Evolutionary conservation across 2,888 invertebrate genomes (phyloP).

Genomic region (Sipha maydis): DNA sequence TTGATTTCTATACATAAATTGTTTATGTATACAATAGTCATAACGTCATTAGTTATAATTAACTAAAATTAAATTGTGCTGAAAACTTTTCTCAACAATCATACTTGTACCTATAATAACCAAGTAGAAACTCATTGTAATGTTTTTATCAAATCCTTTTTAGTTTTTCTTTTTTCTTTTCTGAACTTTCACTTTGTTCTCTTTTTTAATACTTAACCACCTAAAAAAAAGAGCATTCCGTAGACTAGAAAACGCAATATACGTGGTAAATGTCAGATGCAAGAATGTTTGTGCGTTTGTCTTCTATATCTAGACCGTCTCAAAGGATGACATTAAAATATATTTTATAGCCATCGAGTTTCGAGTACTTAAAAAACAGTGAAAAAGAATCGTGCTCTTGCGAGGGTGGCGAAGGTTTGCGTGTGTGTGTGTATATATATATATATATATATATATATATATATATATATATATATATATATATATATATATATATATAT

Average conservation of each 20-base stretch:
- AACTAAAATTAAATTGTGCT: background rate
- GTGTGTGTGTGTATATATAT: too few species aligned
- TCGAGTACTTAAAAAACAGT: background rate
- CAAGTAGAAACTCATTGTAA: background rate
- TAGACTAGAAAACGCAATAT: conserved; percentile 1
- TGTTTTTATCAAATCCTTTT: background rate
- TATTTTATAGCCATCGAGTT: conserved; percentile 27
- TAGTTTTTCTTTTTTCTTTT: background rate
- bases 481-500: too few species aligned
- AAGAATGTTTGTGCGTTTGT: conserved; percentile 42
- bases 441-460: too few species aligned
- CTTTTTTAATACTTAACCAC: background rate
- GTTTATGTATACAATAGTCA: too few species aligned
- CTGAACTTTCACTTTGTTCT: background rate
- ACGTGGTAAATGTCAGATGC: conserved; percentile 2
- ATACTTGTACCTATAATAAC: background rate
- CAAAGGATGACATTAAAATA: conserved; percentile 35
- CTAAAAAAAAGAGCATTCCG: background rate
- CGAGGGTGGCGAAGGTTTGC: background rate
- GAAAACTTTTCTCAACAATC: background rate
- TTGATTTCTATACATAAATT: too few species aligned
- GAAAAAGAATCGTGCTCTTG: background rate
- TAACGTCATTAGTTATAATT: too few species aligned
- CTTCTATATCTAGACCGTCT: background rate
- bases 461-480: too few species aligned